A percentile compares a stretch with the other conserved stretches of the same genome.
Evolutionary conservation across 2,888 invertebrate species (phyloP).

Genomic region (Caradrina kadenii): DNA sequence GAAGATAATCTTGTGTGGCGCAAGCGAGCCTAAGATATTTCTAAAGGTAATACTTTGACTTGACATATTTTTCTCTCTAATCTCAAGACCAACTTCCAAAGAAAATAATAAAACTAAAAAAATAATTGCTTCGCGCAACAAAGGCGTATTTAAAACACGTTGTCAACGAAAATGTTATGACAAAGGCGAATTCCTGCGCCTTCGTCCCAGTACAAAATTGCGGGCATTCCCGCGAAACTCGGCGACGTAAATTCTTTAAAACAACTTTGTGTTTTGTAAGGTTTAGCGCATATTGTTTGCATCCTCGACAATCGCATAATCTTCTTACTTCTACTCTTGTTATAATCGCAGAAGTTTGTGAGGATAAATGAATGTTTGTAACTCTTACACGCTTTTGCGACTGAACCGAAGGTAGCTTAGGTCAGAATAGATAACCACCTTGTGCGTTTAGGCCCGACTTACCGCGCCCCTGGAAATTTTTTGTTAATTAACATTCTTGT

Average conservation of each 20-base stretch:
- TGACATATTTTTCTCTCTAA: constrained; percentile 8
- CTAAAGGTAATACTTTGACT: neutral
- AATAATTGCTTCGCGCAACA: constrained; percentile 38
- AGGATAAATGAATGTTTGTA: no score
- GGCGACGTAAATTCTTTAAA: constrained; percentile 65
- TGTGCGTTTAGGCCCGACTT: no score
- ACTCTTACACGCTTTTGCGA: no score
- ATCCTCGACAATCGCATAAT: neutral
- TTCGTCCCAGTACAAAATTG: constrained; percentile 59
- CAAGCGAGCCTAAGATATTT: neutral
- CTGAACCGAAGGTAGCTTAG: no score
- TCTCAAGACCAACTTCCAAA: constrained; percentile 7
- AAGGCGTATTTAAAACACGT: constrained; percentile 63
- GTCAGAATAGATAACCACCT: no score
- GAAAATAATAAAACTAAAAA: constrained; percentile 37
- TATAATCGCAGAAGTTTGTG: no score
- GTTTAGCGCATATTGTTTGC: constrained; percentile 45
- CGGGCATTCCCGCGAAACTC: constrained; percentile 64
- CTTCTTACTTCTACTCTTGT: neutral
- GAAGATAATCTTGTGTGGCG: neutral
- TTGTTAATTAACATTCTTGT: no score
- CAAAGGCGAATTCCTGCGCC: constrained; percentile 65
- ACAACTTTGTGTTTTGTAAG: constrained; percentile 65
- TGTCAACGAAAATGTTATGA: constrained; percentile 66
- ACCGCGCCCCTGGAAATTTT: no score